Evolutionary conservation across 2,888 invertebrate species (phyloP), one percentile per base, ranked within the genome.

Genomic region (Eupithecia tripunctaria): DNA sequence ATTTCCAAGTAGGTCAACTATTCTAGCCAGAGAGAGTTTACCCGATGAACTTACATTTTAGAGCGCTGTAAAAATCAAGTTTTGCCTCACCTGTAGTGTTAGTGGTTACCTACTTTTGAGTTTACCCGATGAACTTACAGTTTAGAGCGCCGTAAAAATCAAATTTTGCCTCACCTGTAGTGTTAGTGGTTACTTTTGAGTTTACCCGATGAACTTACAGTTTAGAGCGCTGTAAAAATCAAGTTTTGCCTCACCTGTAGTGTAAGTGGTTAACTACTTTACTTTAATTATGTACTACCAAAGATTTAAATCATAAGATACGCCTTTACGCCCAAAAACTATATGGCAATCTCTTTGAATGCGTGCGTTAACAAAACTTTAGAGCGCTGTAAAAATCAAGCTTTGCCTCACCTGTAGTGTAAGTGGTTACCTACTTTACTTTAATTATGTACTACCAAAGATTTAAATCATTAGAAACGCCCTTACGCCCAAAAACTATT

Each of bases 1-100:
- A 62, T 73, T 72, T 12, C 38, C 27, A 75, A 75, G 66, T 75
- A 41, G 73, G 75, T 73, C 75, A 73, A 18, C 41, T 43, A 15
- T 59, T 27, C 27, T 27, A 25, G 15, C 59, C 6, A 27, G 59
- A 15, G 8, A 51, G 51, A 21, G 51, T 51, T 47, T n/a, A 7
- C n/a, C 8, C n/a, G n/a, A 41, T 41, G n/a, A 43, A 51, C 21
- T 51, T 51, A 51, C n/a, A 47, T 3, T 51, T 51, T n/a, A 8
- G 10, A 47, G 47, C 7, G n/a, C n/a, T n/a, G 51, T 21, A n/a
- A 43, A 18, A 8, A n/a, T 51, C n/a, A 51, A 21, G 51, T 21
- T 21, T 51, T 21, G 21, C 51, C n/a, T 21, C 10, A 18, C 21
- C 51, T 7, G 2, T 51, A 21, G n/a, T 21, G n/a, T 47, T 47